A percentile compares a stretch with the other conserved stretches of the same genome.
phyloP scores from a whole-genome alignment of 2,888 invertebrate genomes.

The Drosophila monieri region DNA sequence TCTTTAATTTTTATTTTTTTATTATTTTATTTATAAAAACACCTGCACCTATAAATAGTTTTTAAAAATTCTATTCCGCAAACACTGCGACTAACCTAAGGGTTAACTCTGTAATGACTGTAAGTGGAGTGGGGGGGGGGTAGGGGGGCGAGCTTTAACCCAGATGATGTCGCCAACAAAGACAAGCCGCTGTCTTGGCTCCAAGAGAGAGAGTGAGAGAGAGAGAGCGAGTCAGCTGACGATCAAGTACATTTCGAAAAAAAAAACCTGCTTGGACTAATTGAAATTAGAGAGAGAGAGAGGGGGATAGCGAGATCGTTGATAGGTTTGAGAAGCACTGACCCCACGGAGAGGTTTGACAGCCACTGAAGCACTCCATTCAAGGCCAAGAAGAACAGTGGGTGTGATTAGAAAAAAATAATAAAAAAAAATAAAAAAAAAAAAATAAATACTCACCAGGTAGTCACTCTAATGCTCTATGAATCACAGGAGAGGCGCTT shows the following conservation, averaged over 20 bases:
- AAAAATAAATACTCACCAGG: neutral
- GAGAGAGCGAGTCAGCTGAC: neutral
- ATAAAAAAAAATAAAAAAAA: neutral
- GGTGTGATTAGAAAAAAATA: neutral
- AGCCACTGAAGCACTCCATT: neutral
- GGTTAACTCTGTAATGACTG: neutral
- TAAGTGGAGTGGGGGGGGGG: neutral
- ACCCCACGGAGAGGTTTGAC: neutral
- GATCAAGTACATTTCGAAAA: neutral
- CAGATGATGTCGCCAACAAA: slow-evolving; percentile 46
- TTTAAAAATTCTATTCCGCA: no score
- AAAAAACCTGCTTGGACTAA: neutral
- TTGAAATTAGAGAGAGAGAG: neutral
- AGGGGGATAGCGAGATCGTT: neutral
- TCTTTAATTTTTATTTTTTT: no score
- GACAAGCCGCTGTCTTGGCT: slow-evolving; percentile 20
- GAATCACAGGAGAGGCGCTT: slow-evolving; percentile 69
- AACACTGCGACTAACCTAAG: neutral
- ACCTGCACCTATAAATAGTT: neutral
- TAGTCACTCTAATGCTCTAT: neutral
- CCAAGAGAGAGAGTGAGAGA: neutral
- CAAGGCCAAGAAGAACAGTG: neutral
- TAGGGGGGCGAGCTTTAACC: slow-evolving; percentile 46
- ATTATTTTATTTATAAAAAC: neutral
- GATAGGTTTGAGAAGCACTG: neutral